Base-by-base conservation (phyloP, 2,797 vertebrate genomes). In the Sarcoramphus papa region DNA sequence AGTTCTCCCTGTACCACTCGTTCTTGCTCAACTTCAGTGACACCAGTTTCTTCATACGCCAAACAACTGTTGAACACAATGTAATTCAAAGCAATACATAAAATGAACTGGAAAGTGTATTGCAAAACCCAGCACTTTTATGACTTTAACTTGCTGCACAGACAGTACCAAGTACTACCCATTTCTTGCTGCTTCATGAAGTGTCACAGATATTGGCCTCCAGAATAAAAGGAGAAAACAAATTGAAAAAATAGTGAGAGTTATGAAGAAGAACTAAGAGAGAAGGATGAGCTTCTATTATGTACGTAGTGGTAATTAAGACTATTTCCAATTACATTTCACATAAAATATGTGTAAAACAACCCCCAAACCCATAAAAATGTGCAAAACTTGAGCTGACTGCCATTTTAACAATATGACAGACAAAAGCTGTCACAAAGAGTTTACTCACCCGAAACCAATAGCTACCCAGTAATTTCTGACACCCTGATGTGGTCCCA, bases 391-490 rank as follows among this genome's bases (percentile, higher is more conserved):
- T 93, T 40, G 24, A 73, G 8, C 15, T 57, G 17, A 43, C 48
- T 48, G 16, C 43, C 56, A 80, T 86, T 93, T 93, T 48, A 84
- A 79, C 25, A 67, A 45, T 10, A 51, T 1, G 12, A 77, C 12
- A 48, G 43, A 50, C 12, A 73, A 62, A 92, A 88, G n/a, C 59
- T 45, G 40, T 40, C 60, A 35, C 2, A 3, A 92, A 33, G 14
- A 45, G 92, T 81, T 93, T 89, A 98, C 98, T 90, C 94, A 99
- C 99, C 99, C 99, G 9, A 99, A 99, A 85, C 99, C 99, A 48
- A 99, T 97, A 80, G 99, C 99, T 5, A 99, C 98, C 99, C 99
- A 99, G 97, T 99, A 99, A 98, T 99, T 99, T 92, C 93, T 98
- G 69, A 98, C 97, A 47, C 99, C 99, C 40, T 99, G 98, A 93